A percentile compares a stretch with the other conserved stretches of the same genome.
Evolutionary conservation across 1,140 invertebrate species (phyloP).

Genomic region (Drosophila orena): DNA sequence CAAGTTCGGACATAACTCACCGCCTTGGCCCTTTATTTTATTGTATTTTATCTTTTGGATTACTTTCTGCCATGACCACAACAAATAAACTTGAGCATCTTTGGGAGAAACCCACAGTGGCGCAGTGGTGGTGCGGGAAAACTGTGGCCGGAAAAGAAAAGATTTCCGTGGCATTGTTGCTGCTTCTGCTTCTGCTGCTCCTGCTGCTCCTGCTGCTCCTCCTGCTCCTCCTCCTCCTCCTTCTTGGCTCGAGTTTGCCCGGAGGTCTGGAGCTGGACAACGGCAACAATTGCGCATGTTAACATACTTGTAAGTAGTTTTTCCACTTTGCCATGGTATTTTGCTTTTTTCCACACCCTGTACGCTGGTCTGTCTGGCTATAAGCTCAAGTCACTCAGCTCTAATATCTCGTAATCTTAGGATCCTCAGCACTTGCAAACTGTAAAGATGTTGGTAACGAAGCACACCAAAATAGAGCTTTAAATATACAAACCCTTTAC

Average conservation of each 20-base stretch:
- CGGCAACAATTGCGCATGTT: slow-evolving; percentile 79
- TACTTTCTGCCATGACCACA: slow-evolving; percentile 82
- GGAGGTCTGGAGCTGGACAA: slow-evolving; percentile 55
- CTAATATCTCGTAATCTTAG: too few relatives aligned
- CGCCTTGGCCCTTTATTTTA: slow-evolving; percentile 81
- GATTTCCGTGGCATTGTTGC: slow-evolving; percentile 64
- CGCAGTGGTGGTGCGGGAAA: slow-evolving; percentile 13
- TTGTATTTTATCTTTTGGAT: slow-evolving; percentile 83
- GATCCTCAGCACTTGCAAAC: too few relatives aligned
- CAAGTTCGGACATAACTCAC: slow-evolving; percentile 68
- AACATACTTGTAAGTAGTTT: slow-evolving; percentile 84
- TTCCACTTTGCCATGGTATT: slow-evolving; percentile 73
- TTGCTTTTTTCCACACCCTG: slow-evolving; percentile 20
- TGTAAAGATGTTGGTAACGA: background rate
- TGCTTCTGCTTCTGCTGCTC: slow-evolving; percentile 46
- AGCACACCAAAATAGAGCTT: too few relatives aligned
- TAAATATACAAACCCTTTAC: too few relatives aligned
- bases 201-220: slow-evolving; percentile 42
- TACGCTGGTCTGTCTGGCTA: too few relatives aligned
- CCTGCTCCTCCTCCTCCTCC: slow-evolving; percentile 41
- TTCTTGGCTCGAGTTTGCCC: slow-evolving; percentile 46
- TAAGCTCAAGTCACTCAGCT: too few relatives aligned
- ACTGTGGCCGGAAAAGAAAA: slow-evolving; percentile 60
- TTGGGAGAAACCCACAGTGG: slow-evolving; percentile 51
- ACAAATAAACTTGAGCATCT: slow-evolving; percentile 82